These are phyloP conservation scores for Cherax quadricarinatus DNA, from an alignment of 1,140 invertebrate species.

Conservation along the genomic window DNA sequence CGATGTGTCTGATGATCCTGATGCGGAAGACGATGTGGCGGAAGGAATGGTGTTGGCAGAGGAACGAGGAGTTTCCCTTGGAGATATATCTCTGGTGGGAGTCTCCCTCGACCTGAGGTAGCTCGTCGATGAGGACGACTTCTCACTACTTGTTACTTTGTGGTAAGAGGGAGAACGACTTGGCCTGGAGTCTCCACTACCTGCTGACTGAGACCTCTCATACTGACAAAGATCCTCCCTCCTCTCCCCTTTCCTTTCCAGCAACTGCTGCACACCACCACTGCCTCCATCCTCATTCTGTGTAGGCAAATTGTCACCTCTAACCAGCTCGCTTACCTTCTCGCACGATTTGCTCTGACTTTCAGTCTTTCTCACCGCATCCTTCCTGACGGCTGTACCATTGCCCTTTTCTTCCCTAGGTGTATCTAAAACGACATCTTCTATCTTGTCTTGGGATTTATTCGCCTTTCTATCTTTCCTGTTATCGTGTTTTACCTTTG, in stretches of 20 bases:
- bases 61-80: background rate
- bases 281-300: background rate
- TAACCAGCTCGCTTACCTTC: background rate
- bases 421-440: background rate
- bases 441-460: constrained; percentile 10
- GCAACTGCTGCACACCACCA: background rate
- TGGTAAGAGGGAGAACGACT: constrained; percentile 57
- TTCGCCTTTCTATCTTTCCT: constrained; percentile 38
- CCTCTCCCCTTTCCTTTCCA: background rate
- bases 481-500: constrained; percentile 31
- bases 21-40: constrained; percentile 57
- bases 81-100: constrained; percentile 38
- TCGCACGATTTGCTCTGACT: background rate
- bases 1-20: constrained; percentile 24
- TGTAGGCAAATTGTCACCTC: background rate
- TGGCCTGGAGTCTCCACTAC: constrained; percentile 51
- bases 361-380: constrained; percentile 4
- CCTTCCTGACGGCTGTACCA: background rate
- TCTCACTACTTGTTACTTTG: constrained; percentile 60
- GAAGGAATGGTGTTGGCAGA: constrained; percentile 34
- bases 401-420: background rate
- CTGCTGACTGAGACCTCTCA: constrained; percentile 5
- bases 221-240: background rate
- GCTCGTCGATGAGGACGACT: constrained; percentile 47
- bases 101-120: background rate